Base-by-base conservation (phyloP, 2,888 invertebrate genomes). In the Mythimna pallens region DNA sequence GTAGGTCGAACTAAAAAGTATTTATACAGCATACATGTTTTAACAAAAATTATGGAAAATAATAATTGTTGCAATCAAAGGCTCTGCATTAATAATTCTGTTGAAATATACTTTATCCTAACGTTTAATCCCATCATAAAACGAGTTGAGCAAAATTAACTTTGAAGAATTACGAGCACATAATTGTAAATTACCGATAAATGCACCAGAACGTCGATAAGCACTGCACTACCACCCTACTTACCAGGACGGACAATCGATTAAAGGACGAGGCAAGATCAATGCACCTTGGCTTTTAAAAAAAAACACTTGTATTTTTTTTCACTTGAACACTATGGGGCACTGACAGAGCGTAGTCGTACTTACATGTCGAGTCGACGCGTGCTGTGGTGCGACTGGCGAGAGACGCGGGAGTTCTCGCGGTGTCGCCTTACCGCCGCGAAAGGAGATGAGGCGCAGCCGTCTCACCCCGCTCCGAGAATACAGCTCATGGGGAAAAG, bases 361-460 rank as follows among this genome's bases (percentile, higher is more conserved):
- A 96, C 96, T 96, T 96, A 96, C 96, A 96, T 96, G 95, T 96
- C 95, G 96, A 96, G 96, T 96, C 96, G 96, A 94, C 96, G 96
- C 95, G 94, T 90, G 95, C 96, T 96, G 95, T 95, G 95, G 94
- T 95, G 96, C 96, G 96, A 96, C 96, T 96, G 96, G 94, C 94
- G 91, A 80, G 86, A 87, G 86, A 81, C 90, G 90, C 91, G 88
- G 88, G 89, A 90, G 91, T 86, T 90, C 89, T 85, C 82, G 72
- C 90, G 95, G 96, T 96, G 95, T 96, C 96, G 95, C 92, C 96
- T 96, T 96, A 96, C 96, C 91, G 90, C 95, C 95, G 93, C 93
- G 94, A 92, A 96, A 94, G 96, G 96, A 94, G 95, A 94, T 95
- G 95, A 87, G 85, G 83, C 84, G 83, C 73, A 80, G 82, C 79